Percentiles rank a stretch among this genome's conserved stretches.
Conservation (phyloP, 2,797 vertebrate species). For the Eupleurogrammus muticus region DNA sequence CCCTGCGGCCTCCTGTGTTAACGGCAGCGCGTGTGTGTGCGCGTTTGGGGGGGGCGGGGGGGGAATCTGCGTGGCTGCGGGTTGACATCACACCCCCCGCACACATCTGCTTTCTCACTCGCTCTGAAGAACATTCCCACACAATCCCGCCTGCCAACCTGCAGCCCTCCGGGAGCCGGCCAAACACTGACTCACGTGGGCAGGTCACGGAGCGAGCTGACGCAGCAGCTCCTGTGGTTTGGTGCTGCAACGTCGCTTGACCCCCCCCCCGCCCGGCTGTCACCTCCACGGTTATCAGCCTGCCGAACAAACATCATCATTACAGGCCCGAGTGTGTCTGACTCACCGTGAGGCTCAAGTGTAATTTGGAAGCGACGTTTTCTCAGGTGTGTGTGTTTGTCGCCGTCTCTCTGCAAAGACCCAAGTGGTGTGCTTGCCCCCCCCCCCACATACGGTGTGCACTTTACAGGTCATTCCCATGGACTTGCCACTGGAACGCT, state of each 20-base stretch:
- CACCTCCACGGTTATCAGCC: slow-evolving; percentile 37
- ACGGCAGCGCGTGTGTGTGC: slow-evolving; percentile 23
- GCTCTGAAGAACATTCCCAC: slow-evolving; percentile 3
- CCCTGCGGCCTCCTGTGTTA: not conserved
- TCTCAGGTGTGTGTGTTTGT: slow-evolving; percentile 22
- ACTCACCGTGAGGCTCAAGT: slow-evolving; percentile 19
- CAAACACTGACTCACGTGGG: slow-evolving; percentile 26
- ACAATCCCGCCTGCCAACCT: slow-evolving; percentile 17
- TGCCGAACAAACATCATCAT: slow-evolving; percentile 49
- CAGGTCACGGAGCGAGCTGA: slow-evolving; percentile 60
- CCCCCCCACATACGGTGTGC: not conserved
- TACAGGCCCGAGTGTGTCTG: slow-evolving; percentile 11
- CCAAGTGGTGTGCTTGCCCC: not conserved
- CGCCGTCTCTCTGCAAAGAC: slow-evolving; percentile 6
- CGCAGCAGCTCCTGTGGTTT: slow-evolving; percentile 39
- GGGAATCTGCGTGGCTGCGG: not conserved
- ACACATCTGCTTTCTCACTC: slow-evolving; percentile 30
- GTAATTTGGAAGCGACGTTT: not conserved
- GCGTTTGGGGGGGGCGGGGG: too few relatives aligned
- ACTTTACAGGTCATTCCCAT: slow-evolving; percentile 38
- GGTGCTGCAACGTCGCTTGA: slow-evolving; percentile 27
- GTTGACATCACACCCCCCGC: slow-evolving; percentile 22
- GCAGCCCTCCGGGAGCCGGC: not conserved
- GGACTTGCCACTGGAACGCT: slow-evolving; percentile 47
- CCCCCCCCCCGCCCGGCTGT: slow-evolving; percentile 12